Percentiles rank a stretch among this genome's conserved stretches.
Evolutionary conservation across 2,888 invertebrate species (phyloP).

Genomic region (Microctonus brassicae): DNA sequence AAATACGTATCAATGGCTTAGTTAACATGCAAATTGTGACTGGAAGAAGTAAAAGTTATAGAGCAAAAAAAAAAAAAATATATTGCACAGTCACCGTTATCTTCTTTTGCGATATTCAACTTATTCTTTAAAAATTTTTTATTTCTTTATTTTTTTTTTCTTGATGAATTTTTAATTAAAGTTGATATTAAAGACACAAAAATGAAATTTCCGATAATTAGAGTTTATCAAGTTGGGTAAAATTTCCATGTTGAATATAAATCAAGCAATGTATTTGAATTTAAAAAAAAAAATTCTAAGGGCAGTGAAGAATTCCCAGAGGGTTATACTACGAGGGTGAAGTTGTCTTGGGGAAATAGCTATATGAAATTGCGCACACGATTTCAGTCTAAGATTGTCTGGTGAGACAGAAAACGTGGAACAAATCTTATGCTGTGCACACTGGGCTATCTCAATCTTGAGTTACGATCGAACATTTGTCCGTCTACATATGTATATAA

Average conservation of each 20-base stretch:
- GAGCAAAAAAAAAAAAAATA: neutral
- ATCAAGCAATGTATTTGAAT: conserved; percentile 6
- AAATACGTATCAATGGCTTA: conserved; percentile 1
- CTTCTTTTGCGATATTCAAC: neutral
- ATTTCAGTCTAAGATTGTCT: conserved; percentile 20
- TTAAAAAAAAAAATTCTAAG: neutral
- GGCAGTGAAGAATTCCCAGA: neutral
- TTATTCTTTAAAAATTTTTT: neutral
- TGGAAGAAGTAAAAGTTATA: neutral
- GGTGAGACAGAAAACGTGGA: conserved; percentile 18
- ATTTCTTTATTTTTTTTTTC: neutral
- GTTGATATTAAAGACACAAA: neutral
- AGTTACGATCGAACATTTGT: conserved; percentile 43
- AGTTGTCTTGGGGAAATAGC: conserved; percentile 16
- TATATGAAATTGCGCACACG: conserved; percentile 24
- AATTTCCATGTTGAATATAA: neutral
- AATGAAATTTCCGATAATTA: neutral
- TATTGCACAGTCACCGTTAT: neutral
- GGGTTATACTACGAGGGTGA: neutral
- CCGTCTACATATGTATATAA: conserved; percentile 36
- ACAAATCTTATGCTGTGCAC: conserved; percentile 40
- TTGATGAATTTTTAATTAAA: neutral
- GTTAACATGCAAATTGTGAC: neutral
- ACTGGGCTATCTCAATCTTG: conserved; percentile 42
- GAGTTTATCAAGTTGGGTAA: neutral